These are phyloP conservation scores for Acleris sparsana DNA, from an alignment of 2,888 invertebrate species.

Conservation along the genomic window DNA sequence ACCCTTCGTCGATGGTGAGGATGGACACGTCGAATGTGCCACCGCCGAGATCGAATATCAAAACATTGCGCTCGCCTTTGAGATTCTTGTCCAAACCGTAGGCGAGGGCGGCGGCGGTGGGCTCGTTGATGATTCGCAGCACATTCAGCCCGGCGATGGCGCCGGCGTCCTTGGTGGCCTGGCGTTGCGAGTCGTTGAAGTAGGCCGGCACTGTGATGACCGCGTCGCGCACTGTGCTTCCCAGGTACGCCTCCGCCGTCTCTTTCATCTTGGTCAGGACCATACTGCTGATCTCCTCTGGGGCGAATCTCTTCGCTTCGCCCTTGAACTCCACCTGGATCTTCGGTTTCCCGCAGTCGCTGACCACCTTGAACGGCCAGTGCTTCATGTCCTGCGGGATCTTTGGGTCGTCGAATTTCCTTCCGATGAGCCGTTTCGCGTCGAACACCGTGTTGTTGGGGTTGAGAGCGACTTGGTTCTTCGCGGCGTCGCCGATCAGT, in stretches of 20 bases:
- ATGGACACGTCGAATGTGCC: constrained; percentile 90
- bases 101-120: constrained; percentile 87
- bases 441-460: constrained; percentile 87
- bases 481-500: constrained; percentile 83
- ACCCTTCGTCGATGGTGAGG: constrained; percentile 88
- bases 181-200: constrained; percentile 45
- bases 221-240: constrained; percentile 84
- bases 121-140: constrained; percentile 83
- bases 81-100: constrained; percentile 86
- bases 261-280: constrained; percentile 53
- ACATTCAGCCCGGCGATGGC: constrained; percentile 81
- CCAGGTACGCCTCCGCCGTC: constrained; percentile 65
- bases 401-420: constrained; percentile 86
- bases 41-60: constrained; percentile 82
- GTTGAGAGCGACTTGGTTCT: constrained; percentile 87
- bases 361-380: constrained; percentile 89
- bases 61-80: constrained; percentile 79
- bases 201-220: constrained; percentile 89
- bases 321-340: constrained; percentile 85
- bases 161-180: constrained; percentile 90
- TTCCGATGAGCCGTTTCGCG: constrained; percentile 90
- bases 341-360: constrained; percentile 84
- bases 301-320: constrained; percentile 82
- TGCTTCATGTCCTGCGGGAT: constrained; percentile 89
- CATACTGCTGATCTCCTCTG: constrained; percentile 87